Evolutionary conservation across 2,888 invertebrate species (phyloP).

Genomic region (Microctonus brassicae): DNA sequence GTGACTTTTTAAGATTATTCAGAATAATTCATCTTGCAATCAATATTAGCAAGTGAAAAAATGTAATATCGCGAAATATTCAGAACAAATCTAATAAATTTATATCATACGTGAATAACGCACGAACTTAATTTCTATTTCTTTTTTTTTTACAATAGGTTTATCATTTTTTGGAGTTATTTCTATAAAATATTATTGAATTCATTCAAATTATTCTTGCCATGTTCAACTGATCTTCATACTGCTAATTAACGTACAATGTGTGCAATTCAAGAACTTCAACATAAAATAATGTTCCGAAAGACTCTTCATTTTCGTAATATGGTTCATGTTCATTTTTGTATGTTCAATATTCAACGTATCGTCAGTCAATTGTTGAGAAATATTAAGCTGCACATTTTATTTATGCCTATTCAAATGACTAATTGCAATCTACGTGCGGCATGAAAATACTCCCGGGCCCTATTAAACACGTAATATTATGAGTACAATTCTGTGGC

Average conservation of each 20-base stretch:
- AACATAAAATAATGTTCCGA: no score
- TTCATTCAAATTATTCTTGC: no score
- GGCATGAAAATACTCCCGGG: constrained; percentile 9
- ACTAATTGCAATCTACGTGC: not conserved
- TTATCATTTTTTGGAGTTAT: no score
- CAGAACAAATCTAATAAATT: no score
- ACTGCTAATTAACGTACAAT: not conserved
- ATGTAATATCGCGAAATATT: no score
- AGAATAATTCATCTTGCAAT: no score
- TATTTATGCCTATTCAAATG: not conserved
- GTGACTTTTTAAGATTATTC: not conserved
- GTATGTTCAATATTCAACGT: not conserved
- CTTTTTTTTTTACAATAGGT: no score
- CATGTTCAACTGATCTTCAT: not conserved
- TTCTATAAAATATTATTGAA: no score
- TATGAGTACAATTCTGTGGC: not conserved
- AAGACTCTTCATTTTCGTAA: not conserved
- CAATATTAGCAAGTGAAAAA: no score
- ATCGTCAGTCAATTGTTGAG: not conserved
- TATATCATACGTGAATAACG: no score
- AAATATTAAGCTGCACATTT: not conserved
- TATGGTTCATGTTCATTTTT: not conserved
- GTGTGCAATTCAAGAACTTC: not conserved
- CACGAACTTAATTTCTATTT: no score
- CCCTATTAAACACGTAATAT: not conserved